These are phyloP conservation scores for Corvus hawaiiensis DNA, from an alignment of 2,113 vertebrate species.

Conservation along the genomic window DNA sequence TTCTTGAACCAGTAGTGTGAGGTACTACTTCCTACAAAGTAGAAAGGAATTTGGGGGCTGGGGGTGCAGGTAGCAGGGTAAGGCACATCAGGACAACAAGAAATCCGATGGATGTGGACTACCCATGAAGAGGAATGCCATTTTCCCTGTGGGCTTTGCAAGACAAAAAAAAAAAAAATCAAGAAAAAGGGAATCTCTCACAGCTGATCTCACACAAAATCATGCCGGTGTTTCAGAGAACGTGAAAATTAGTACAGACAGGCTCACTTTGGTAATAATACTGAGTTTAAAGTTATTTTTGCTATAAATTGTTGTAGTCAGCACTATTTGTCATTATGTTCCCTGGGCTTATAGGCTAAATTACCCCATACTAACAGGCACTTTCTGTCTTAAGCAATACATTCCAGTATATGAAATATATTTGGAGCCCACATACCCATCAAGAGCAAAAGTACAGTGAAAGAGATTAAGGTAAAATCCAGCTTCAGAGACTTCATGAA, in stretches of 20 bases:
- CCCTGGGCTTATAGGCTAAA: neutral
- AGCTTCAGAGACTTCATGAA: neutral
- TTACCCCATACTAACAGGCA: neutral
- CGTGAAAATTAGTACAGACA: neutral
- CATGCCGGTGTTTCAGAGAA: neutral
- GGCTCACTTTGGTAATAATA: neutral
- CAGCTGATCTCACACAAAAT: neutral
- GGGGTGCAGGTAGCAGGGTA: neutral
- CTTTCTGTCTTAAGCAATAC: neutral
- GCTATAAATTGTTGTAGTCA: neutral
- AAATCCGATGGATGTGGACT: neutral
- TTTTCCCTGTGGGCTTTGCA: neutral
- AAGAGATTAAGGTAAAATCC: neutral
- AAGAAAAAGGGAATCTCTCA: neutral
- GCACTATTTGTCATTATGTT: slow-evolving; percentile 11
- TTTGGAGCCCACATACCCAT: neutral
- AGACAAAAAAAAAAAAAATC: neutral
- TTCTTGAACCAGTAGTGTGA: neutral
- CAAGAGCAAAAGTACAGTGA: neutral
- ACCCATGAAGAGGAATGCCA: neutral
- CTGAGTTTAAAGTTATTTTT: slow-evolving; percentile 1
- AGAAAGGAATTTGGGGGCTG: neutral
- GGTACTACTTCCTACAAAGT: neutral
- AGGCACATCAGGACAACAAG: neutral
- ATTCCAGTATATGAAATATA: neutral